phyloP scores from a whole-genome alignment of 2,113 vertebrate genomes.

The Eidolon helvum region DNA sequence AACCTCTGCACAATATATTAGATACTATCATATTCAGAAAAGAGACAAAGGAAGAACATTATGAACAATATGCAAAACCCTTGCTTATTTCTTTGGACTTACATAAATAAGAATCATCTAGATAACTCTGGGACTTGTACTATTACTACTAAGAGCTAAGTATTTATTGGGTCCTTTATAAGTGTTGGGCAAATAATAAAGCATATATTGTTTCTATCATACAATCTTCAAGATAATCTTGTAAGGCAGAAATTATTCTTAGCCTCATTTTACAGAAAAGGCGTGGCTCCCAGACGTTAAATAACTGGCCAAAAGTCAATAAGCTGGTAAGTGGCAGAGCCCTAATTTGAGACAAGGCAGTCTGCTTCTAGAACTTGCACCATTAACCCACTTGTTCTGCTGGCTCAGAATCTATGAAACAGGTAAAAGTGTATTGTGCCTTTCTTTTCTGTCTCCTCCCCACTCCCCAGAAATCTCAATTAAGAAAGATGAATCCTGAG shows the following conservation, averaged over 20 bases:
- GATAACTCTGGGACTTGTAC: neutral
- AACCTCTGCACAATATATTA: neutral
- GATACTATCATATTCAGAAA: neutral
- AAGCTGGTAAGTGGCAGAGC: neutral
- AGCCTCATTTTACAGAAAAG: neutral
- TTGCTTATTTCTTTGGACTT: neutral
- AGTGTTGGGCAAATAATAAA: neutral
- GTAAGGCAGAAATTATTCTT: neutral
- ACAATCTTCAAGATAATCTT: neutral
- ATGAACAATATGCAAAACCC: neutral
- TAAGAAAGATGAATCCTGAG: neutral
- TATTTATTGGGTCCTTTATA: neutral
- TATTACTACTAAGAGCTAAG: neutral
- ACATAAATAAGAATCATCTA: neutral
- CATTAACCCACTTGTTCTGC: neutral
- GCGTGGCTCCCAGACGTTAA: neutral
- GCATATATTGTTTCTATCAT: neutral
- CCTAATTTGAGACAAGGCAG: neutral
- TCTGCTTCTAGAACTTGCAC: neutral
- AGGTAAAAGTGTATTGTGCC: neutral
- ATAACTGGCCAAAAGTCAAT: neutral
- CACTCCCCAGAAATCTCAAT: neutral
- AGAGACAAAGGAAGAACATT: neutral
- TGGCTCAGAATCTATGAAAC: neutral
- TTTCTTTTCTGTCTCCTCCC: conserved; percentile 27